Base-by-base conservation (phyloP, 1,140 invertebrate genomes). In the Antheraea mylitta region DNA sequence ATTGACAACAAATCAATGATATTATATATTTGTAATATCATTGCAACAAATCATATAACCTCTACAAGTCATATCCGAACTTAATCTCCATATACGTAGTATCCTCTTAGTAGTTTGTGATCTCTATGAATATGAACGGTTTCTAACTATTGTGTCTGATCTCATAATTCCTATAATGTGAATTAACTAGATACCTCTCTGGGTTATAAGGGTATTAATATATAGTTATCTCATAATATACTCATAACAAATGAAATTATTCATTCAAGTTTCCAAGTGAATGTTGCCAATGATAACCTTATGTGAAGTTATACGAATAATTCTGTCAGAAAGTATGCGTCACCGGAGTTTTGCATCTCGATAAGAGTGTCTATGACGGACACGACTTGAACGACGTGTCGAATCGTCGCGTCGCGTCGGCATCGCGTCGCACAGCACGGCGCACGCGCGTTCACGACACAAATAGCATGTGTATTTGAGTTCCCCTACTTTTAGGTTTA, bases 391-490 rank as follows among this genome's bases (percentile, higher is more conserved):
- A 65, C 62, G 22, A 61, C 71, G 59, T 59, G 59, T 59, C 67
- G 70, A 58, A n/a, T n/a, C n/a, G n/a, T n/a, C 63, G 69, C 66
- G 71, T 37, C 68, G 67, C 59, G 38, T 42, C 8, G 11, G 38
- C 38, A 11, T 58, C 66, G 66, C 65, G 66, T 42, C 60, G 68
- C 67, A 74, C 72, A 70, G 70, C 70, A 73, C 48, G 77, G 81
- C 83, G 81, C 84, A 78, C 78, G 80, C 81, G 78, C 76, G 73
- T 64, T 71, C 67, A 18, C 70, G 79, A 80, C 70, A 74, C 83
- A 83, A 87, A 88, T 88, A 88, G 86, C 82, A 79, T 80, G 77
- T 83, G 84, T 88, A 88, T 88, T 86, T 82, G 85, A 79, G 76
- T 79, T 85, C 79, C 79, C 83, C 83, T 81, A 78, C 71, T 79